These are phyloP conservation scores for Eutolmus rufibarbis DNA, from an alignment of 2,888 invertebrate genomes.

Conservation along the genomic window DNA sequence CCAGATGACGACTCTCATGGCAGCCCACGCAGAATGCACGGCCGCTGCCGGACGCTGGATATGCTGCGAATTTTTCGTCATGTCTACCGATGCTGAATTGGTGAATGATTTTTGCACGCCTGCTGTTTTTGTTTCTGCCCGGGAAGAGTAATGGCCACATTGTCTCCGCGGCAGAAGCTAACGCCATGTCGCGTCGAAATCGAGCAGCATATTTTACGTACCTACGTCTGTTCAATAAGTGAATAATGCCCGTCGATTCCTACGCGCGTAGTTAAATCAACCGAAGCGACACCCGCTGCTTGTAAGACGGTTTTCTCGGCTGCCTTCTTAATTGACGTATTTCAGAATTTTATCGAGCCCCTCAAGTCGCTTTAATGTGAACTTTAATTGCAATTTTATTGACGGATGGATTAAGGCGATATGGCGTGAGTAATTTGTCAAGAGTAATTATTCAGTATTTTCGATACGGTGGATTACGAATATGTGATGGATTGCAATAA, in stretches of 20 bases:
- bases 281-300: not conserved
- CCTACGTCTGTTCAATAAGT: not conserved
- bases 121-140: not conserved
- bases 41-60: not conserved
- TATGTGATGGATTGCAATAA: too few relatives aligned
- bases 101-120: not conserved
- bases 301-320: not conserved
- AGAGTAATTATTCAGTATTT: not conserved
- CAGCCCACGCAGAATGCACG: not conserved
- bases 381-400: not conserved
- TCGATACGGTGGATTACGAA: not conserved
- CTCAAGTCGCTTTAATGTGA: not conserved
- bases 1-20: conserved; percentile 35
- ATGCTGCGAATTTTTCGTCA: not conserved
- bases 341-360: not conserved
- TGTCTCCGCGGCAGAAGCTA: not conserved
- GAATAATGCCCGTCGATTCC: not conserved
- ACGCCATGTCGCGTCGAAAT: not conserved
- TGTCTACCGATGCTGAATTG: not conserved
- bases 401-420: not conserved
- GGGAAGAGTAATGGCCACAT: not conserved
- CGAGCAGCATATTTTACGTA: not conserved
- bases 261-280: not conserved
- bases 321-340: not conserved
- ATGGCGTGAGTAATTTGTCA: not conserved